Conservation (phyloP, 2,113 vertebrate genomes). For the Lophura nycthemera region DNA sequence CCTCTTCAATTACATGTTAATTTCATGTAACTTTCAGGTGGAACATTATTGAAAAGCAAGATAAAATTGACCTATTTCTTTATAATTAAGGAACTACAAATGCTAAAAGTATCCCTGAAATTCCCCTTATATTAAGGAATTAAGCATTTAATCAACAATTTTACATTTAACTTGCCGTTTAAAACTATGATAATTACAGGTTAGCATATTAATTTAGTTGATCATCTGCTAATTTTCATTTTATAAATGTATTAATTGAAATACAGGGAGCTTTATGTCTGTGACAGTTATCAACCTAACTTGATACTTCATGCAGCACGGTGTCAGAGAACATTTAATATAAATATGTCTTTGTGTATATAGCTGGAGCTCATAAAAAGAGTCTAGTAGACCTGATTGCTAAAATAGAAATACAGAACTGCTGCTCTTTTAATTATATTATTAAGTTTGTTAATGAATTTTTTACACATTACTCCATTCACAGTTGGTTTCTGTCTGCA, state of each 20-base stretch:
- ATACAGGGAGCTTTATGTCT: slow-evolving; percentile 59
- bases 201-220: slow-evolving; percentile 47
- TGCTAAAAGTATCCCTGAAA: not conserved
- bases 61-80: slow-evolving; percentile 46
- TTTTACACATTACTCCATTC: not conserved
- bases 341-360: not conserved
- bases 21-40: slow-evolving; percentile 43
- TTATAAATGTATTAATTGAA: slow-evolving; percentile 67
- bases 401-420: not conserved
- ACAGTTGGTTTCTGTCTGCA: not conserved
- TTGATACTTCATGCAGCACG: slow-evolving; percentile 10
- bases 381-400: not conserved
- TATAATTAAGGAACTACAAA: slow-evolving; percentile 40
- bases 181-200: slow-evolving; percentile 8
- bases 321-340: not conserved
- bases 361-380: not conserved
- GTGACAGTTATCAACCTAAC: slow-evolving; percentile 62
- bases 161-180: slow-evolving; percentile 58
- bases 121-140: slow-evolving; percentile 36
- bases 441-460: not conserved
- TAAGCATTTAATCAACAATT: slow-evolving; percentile 43
- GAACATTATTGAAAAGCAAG: not conserved
- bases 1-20: slow-evolving; percentile 46
- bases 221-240: slow-evolving; percentile 59
- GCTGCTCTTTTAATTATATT: not conserved